Evolutionary conservation across 2,888 invertebrate genomes (phyloP).

Genomic region (Mallateleia sp.): DNA sequence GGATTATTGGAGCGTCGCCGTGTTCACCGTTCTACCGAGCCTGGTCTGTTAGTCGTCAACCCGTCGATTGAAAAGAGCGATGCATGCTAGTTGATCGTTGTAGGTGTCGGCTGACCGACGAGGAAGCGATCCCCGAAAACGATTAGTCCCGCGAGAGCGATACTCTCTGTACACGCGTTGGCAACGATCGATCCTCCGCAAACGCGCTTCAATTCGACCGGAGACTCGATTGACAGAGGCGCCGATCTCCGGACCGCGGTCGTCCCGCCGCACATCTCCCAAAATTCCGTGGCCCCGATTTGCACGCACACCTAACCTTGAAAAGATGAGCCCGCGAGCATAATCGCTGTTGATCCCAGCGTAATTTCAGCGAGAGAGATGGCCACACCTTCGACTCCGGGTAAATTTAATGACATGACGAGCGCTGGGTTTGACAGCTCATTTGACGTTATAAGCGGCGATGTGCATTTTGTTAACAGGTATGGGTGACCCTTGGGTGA

Average conservation of each 20-base stretch:
- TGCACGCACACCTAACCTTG: constrained; percentile 53
- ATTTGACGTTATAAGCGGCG: too few relatives aligned
- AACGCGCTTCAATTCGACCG: too few relatives aligned
- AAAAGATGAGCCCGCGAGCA: constrained; percentile 32
- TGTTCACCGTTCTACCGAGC: too few relatives aligned
- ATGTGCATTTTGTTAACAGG: constrained; percentile 79
- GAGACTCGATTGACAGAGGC: too few relatives aligned
- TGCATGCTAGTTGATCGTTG: constrained; percentile 40
- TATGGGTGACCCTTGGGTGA: constrained; percentile 95
- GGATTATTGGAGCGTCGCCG: background rate
- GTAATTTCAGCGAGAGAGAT: constrained; percentile 33
- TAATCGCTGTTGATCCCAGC: constrained; percentile 38
- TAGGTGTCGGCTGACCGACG: background rate
- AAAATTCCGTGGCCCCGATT: constrained; percentile 7
- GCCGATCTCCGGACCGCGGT: too few relatives aligned
- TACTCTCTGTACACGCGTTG: constrained; percentile 33
- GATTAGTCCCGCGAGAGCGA: background rate
- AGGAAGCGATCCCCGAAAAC: background rate
- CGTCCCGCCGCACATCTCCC: too few relatives aligned
- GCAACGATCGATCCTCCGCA: constrained; percentile 47
- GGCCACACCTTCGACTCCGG: constrained; percentile 70
- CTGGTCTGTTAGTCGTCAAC: too few relatives aligned
- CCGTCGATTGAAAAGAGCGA: background rate
- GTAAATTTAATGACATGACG: too few relatives aligned
- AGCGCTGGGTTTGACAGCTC: too few relatives aligned